Evolutionary conservation across 2,113 vertebrate genomes (phyloP).

Genomic region (Aptenodytes forsteri): DNA sequence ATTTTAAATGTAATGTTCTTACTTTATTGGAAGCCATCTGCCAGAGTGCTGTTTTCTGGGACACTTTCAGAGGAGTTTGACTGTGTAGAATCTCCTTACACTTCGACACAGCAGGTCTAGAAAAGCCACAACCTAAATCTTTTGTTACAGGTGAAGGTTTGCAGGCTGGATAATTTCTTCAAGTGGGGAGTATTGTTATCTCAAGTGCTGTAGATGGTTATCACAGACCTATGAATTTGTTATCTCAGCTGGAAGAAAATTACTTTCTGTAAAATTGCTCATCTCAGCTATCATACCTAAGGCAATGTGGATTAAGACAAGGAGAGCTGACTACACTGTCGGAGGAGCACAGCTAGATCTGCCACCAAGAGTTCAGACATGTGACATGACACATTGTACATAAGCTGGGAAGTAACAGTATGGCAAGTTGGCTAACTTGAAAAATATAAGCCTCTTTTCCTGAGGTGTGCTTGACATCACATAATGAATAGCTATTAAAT

Average conservation of each 20-base stretch:
- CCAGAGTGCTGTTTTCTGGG: background rate
- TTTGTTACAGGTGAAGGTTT: background rate
- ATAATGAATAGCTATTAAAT: background rate
- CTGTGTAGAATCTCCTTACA: background rate
- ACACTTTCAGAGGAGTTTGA: background rate
- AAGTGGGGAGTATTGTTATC: background rate
- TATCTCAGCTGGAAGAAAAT: constrained; percentile 16
- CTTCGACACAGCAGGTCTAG: background rate
- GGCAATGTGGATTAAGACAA: background rate
- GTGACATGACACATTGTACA: background rate
- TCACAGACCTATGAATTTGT: background rate
- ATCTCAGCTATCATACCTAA: background rate
- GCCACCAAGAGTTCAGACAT: background rate
- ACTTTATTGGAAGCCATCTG: background rate
- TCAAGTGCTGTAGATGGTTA: background rate
- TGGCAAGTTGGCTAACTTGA: background rate
- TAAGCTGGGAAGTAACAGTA: background rate
- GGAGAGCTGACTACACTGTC: background rate
- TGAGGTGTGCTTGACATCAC: background rate
- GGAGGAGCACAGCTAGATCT: background rate
- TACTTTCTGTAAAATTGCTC: background rate
- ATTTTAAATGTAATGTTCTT: background rate
- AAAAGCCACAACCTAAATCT: background rate
- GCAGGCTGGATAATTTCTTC: background rate
- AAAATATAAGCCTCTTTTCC: background rate